These are phyloP conservation scores for Aphelinus atriplicis DNA, from an alignment of 1,140 invertebrate genomes.

Conservation along the genomic window DNA sequence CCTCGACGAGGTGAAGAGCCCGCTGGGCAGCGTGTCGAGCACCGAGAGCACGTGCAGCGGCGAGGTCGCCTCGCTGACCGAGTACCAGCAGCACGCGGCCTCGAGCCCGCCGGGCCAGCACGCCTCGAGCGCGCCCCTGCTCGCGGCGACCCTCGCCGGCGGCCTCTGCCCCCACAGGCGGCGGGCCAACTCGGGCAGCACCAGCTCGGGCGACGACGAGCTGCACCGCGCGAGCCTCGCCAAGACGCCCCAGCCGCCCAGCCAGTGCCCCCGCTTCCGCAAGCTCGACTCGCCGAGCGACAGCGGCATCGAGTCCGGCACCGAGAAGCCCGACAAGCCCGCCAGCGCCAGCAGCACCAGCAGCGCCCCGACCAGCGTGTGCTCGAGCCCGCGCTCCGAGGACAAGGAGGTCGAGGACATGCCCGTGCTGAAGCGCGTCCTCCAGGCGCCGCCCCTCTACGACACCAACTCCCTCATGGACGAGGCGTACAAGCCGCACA, in stretches of 20 bases:
- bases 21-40: constrained; percentile 85
- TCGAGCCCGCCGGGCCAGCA: constrained; percentile 61
- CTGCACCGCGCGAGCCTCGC: constrained; percentile 74
- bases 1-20: constrained; percentile 83
- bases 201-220: constrained; percentile 81
- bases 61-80: constrained; percentile 72
- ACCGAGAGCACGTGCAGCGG: constrained; percentile 79
- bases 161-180: constrained; percentile 73
- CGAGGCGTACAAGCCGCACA: constrained; percentile 93
- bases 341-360: constrained; percentile 72
- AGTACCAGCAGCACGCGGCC: constrained; percentile 59
- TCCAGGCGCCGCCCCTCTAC: constrained; percentile 90
- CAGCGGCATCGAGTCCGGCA: constrained; percentile 92
- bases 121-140: constrained; percentile 73
- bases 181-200: constrained; percentile 79
- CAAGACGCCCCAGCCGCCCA: constrained; percentile 60
- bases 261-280: constrained; percentile 72
- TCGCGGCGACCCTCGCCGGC: constrained; percentile 81
- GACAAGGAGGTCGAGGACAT: constrained; percentile 90
- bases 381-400: constrained; percentile 86
- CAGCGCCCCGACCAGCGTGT: constrained; percentile 80
- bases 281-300: constrained; percentile 91
- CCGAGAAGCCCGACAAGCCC: constrained; percentile 80
- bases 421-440: constrained; percentile 90
- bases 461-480: constrained; percentile 91